Evolutionary conservation across 2,113 vertebrate species (phyloP).

Genomic region (Lophura nycthemera): DNA sequence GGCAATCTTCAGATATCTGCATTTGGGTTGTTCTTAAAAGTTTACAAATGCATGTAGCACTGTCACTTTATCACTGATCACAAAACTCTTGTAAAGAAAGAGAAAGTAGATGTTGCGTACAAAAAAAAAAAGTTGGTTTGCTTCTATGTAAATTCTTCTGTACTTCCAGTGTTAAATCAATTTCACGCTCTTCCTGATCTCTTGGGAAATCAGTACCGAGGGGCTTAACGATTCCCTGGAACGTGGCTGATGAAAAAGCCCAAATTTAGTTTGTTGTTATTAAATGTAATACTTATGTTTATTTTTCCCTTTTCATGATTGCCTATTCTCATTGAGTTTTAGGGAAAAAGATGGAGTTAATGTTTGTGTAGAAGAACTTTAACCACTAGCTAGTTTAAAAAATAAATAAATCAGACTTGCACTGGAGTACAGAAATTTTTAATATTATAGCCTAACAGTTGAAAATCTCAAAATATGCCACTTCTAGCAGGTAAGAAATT

Average conservation of each 20-base stretch:
- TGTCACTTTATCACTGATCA: background rate
- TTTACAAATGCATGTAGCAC: background rate
- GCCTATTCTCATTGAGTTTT: background rate
- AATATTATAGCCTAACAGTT: background rate
- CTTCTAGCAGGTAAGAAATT: background rate
- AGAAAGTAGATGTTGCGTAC: background rate
- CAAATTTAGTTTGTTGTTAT: background rate
- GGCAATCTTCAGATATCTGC: background rate
- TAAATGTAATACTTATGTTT: background rate
- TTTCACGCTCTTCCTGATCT: background rate
- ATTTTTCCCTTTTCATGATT: background rate
- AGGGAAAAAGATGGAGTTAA: background rate
- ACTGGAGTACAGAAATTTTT: background rate
- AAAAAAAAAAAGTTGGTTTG: background rate
- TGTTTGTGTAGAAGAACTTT: background rate
- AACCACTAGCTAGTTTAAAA: background rate
- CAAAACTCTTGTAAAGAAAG: background rate
- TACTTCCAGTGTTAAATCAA: background rate
- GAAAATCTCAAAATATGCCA: background rate
- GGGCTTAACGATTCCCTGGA: background rate
- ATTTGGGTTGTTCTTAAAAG: background rate
- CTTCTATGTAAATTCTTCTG: background rate
- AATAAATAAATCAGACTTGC: background rate
- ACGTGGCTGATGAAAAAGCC: background rate
- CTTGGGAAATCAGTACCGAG: background rate